phyloP scores from a whole-genome alignment of 2,888 invertebrate species.

The Odontothrips loti region DNA sequence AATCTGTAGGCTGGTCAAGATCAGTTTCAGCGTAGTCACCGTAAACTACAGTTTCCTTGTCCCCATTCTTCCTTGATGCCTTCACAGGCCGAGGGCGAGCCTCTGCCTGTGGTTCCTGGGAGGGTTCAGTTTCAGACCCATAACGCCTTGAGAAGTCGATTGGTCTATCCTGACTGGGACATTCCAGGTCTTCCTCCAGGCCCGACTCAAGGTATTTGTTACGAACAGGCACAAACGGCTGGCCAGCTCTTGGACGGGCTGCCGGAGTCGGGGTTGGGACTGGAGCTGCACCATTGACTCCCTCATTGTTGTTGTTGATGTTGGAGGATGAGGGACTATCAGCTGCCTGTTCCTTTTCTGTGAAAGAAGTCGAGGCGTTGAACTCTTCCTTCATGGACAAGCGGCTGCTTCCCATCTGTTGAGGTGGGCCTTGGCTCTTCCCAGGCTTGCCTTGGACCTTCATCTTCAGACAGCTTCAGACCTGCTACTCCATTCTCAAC shows the following conservation, averaged over 20 bases:
- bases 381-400: background rate
- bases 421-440: background rate
- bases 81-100: background rate
- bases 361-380: background rate
- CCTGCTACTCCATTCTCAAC: slow-evolving; percentile 27
- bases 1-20: slow-evolving; percentile 87
- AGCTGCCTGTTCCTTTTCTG: background rate
- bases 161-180: background rate
- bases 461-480: background rate
- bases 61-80: background rate
- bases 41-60: slow-evolving; percentile 37
- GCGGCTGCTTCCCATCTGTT: background rate
- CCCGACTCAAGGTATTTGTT: background rate
- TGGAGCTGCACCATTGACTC: background rate
- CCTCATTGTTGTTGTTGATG: background rate
- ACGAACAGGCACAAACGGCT: background rate
- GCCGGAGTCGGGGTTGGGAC: background rate
- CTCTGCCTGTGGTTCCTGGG: background rate
- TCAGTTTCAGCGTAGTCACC: slow-evolving; percentile 84
- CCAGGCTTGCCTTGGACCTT: background rate
- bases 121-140: background rate
- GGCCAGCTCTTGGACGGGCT: background rate
- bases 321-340: background rate
- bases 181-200: slow-evolving; percentile 7
- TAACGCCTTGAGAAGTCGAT: background rate